phyloP scores from a whole-genome alignment of 1,140 invertebrate species.

The Mactra quadrangularis region DNA sequence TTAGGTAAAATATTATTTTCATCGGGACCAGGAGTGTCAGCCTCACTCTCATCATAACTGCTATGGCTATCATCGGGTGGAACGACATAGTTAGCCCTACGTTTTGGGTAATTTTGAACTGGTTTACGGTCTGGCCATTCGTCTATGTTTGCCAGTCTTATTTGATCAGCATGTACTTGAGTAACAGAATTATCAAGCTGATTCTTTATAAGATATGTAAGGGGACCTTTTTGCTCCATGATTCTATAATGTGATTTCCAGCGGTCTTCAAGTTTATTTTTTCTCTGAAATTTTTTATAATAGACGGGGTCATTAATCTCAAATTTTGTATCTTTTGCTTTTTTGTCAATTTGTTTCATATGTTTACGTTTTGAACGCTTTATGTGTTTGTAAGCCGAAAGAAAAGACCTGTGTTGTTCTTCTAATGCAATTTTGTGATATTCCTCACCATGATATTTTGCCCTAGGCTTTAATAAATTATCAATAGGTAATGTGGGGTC shows the following conservation, averaged over 20 bases:
- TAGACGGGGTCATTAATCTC: constrained; percentile 47
- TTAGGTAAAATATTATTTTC: not conserved
- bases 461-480: constrained; percentile 44
- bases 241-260: constrained; percentile 48
- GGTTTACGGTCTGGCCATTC: constrained; percentile 33
- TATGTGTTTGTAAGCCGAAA: constrained; percentile 23
- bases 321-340: too few relatives aligned
- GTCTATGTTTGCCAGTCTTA: constrained; percentile 30
- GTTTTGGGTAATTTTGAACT: not conserved
- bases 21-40: not conserved
- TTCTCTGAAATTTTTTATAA: constrained; percentile 25
- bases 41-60: too few relatives aligned
- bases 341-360: constrained; percentile 34
- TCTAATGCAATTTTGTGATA: constrained; percentile 38
- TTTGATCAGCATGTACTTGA: constrained; percentile 33
- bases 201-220: constrained; percentile 45
- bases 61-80: too few relatives aligned
- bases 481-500: constrained; percentile 55
- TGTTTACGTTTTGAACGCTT: constrained; percentile 29
- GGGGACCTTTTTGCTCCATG: constrained; percentile 38
- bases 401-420: constrained; percentile 55
- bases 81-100: constrained; percentile 10
- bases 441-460: constrained; percentile 54
- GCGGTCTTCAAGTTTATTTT: constrained; percentile 17
- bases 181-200: constrained; percentile 15